phyloP scores from a whole-genome alignment of 2,113 vertebrate species.

The Hippolais icterina region DNA sequence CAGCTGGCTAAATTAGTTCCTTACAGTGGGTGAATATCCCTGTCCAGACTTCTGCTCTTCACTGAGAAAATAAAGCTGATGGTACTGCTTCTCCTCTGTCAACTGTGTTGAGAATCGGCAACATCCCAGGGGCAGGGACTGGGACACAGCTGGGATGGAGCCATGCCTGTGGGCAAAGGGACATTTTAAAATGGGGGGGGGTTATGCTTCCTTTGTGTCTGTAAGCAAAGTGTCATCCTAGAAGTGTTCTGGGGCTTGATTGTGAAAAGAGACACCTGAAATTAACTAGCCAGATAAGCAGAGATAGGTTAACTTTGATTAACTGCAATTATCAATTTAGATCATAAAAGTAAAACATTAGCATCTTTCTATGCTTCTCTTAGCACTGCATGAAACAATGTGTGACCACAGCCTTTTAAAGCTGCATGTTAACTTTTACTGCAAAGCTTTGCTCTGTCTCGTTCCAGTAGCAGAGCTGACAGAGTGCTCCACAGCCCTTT shows the following conservation, averaged over 20 bases:
- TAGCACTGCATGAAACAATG: background rate
- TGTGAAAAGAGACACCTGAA: constrained; percentile 1
- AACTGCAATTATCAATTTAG: constrained; percentile 8
- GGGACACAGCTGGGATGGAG: background rate
- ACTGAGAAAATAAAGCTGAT: background rate
- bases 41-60: background rate
- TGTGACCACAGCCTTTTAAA: constrained; percentile 44
- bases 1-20: background rate
- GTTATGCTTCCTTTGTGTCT: background rate
- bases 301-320: constrained; percentile 29
- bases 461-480: background rate
- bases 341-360: constrained; percentile 37
- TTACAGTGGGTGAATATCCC: background rate
- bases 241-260: background rate
- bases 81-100: background rate
- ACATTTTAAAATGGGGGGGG: accelerated
- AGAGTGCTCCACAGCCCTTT: background rate
- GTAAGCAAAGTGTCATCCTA: background rate
- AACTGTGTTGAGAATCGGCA: background rate
- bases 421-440: constrained; percentile 16
- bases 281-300: background rate
- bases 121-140: background rate
- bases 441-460: background rate
- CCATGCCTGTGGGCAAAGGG: background rate
- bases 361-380: background rate